Evolutionary conservation across 2,797 vertebrate genomes (phyloP), one percentile per base, ranked within the genome.

Genomic region (Heliangelus exortis): DNA sequence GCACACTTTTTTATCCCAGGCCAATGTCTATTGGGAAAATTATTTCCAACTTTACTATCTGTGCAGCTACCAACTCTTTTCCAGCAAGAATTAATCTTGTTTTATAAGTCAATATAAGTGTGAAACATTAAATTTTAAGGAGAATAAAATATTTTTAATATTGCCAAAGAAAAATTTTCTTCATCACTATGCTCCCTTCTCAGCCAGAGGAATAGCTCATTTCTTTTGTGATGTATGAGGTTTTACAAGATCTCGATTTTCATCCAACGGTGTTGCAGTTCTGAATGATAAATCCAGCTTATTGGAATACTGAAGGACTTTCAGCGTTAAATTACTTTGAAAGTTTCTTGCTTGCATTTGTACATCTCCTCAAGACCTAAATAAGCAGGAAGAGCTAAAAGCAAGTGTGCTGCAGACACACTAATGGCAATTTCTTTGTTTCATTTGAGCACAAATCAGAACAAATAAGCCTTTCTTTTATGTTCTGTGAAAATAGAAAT

Each of bases 281-380:
- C 54, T 74, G 71, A 92, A 51, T 79, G 55, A 93, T 81, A 95
- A 93, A 91, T 90, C 43, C 57, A 82, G 20, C n/a, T 71, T 91
- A 55, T 26, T 88, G 54, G 36, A 75, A 17, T 63, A 57, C 29
- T 78, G 92, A 89, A 89, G 69, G 65, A 69, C 47, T 88, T 90
- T 12, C 34, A 20, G 54, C 47, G 36, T 87, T 93, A 78, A 78
- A 17, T 86, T 93, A 55, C 51, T 69, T 26, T 45, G 25, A 68
- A 75, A 61, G 41, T 65, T 78, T 55, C 41, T 79, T 91, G 26
- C 28, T 73, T 92, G 12, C 15, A 26, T 86, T 74, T 75, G 54
- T 90, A 55, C 71, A 57, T 89, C 29, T 90, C 12, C 39, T 71
- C 4, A 2, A 87, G 66, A 77, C n/a, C 3, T 54, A 76, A 89